Base-by-base conservation (phyloP, 1,140 invertebrate genomes). In the Euura saliciscinereae region DNA sequence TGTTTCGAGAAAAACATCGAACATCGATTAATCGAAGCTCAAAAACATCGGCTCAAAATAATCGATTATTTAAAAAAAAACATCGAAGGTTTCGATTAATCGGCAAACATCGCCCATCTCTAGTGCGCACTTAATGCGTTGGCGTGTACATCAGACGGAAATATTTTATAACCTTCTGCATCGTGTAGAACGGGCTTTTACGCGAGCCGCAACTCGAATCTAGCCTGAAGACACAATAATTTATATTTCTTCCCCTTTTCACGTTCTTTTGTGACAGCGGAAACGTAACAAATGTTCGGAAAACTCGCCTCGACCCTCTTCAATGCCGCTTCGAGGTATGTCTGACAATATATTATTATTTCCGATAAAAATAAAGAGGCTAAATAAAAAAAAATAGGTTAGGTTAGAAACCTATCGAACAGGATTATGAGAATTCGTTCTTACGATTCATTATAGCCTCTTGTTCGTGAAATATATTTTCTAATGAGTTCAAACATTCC, bases 281-380 rank as follows among this genome's bases (percentile, higher is more conserved):
- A 28, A 28, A 28, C 44, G 45, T 45, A 46, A 74, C 70, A 64
- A 71, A 78, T 78, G 76, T 71, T 78, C 43, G 76, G 76, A 68
- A 72, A 68, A 74, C 59, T 77, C 28, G 65, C 71, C 3, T 72
- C 74, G 8, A 71, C 71, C 43, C n/a, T 79, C 43, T 75, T 79
- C 45, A 69, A 72, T 65, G 68, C 68, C n/a, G 43, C 71, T 28
- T 28, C 28, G n/a, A 74, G 73, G 78, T 79, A 70, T 67, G 74
- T 77, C 65, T 46, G 68, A 42, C n/a, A n/a, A n/a, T n/a, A n/a
- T n/a, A n/a, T n/a, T n/a, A 51, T n/a, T 45, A 65, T 68, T 28
- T 28, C 28, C 28, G 28, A 0, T 28, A 28, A 28, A 28, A 28
- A 28, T 28, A 28, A 28, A 28, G 28, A 28, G 28, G 28, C 1